A percentile compares a stretch with the other conserved stretches of the same genome.
Evolutionary conservation across 2,113 vertebrate genomes (phyloP).

Genomic region (Progne subis): DNA sequence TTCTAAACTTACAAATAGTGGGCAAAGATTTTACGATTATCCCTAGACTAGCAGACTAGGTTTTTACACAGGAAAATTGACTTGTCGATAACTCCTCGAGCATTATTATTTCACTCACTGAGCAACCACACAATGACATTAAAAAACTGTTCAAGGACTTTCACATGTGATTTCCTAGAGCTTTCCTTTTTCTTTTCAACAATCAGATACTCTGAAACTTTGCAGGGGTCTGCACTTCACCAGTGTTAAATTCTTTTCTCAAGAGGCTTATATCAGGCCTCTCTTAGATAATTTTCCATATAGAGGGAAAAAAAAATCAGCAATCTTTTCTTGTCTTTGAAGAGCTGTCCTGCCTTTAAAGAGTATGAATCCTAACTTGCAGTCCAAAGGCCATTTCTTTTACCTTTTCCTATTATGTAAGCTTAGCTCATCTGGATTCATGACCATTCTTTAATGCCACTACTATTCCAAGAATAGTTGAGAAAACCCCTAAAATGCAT

Average conservation of each 20-base stretch:
- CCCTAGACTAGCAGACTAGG: background rate
- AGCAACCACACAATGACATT: background rate
- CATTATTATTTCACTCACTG: background rate
- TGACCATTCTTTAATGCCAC: background rate
- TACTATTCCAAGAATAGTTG: background rate
- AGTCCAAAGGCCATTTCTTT: background rate
- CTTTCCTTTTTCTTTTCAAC: background rate
- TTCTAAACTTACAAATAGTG: background rate
- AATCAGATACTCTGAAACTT: background rate
- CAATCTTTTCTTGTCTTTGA: background rate
- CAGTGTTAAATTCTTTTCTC: background rate
- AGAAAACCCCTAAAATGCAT: background rate
- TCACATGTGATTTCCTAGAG: background rate
- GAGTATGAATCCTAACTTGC: background rate
- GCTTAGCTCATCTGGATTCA: background rate
- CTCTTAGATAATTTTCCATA: background rate
- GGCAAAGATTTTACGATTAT: background rate
- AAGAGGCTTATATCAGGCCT: background rate
- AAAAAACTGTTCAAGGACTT: background rate
- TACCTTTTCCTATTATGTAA: background rate
- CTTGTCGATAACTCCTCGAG: background rate
- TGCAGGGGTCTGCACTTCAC: background rate
- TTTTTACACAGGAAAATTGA: background rate
- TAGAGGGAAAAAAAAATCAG: too few species aligned
- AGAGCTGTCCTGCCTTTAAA: background rate